These are phyloP conservation scores for Bombylius major DNA, from an alignment of 2,888 invertebrate genomes.

Conservation along the genomic window DNA sequence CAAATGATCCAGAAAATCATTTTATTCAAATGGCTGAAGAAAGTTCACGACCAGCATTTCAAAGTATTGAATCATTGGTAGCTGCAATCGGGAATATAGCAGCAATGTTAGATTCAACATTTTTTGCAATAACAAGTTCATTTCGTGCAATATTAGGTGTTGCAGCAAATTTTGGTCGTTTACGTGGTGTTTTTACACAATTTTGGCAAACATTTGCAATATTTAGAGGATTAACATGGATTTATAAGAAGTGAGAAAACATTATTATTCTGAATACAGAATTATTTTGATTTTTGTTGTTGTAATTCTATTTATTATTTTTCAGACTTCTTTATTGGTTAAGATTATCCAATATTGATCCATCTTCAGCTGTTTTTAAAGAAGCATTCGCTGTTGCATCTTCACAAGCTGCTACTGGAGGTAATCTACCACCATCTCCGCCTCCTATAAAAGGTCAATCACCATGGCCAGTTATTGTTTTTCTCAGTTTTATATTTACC, in stretches of 20 bases:
- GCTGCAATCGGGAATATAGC: conserved; percentile 86
- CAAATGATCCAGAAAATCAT: conserved; percentile 35
- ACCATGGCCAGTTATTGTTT: conserved; percentile 80
- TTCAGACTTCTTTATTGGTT: conserved; percentile 31
- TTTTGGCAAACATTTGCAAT: conserved; percentile 80
- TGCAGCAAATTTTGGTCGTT: conserved; percentile 83
- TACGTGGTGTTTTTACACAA: conserved; percentile 71
- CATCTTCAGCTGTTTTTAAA: conserved; percentile 34
- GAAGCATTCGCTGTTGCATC: conserved; percentile 37
- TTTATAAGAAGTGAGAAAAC: conserved; percentile 48
- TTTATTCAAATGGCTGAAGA: conserved; percentile 85
- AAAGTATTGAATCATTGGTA: conserved; percentile 85
- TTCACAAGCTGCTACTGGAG: conserved; percentile 30
- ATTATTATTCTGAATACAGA: background rate
- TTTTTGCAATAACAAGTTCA: conserved; percentile 88
- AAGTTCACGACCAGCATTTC: conserved; percentile 82
- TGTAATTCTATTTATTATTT: background rate
- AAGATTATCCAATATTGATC: conserved; percentile 32
- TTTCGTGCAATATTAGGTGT: conserved; percentile 92
- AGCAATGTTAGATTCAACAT: conserved; percentile 94
- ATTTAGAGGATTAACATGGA: conserved; percentile 65
- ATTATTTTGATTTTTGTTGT: background rate
- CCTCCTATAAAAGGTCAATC: conserved; percentile 37
- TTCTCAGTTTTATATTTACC: conserved; percentile 76
- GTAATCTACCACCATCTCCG: conserved; percentile 32